phyloP scores from a whole-genome alignment of 2,888 invertebrate genomes.

The Metopia argyrocephala region DNA sequence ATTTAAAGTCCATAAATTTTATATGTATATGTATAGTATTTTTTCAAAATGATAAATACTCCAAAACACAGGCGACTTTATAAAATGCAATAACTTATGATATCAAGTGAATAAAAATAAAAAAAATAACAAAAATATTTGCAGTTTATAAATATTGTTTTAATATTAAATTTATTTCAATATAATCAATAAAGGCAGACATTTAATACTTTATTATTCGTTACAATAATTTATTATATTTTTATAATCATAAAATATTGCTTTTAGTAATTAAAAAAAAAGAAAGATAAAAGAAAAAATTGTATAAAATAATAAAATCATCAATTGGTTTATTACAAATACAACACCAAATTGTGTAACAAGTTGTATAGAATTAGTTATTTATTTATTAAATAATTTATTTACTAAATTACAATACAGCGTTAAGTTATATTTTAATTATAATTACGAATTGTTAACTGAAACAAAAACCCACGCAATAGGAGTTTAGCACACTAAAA shows the following conservation, averaged over 20 bases:
- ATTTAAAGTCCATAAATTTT: conserved; percentile 14
- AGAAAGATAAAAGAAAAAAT: background rate
- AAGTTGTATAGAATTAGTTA: conserved; percentile 25
- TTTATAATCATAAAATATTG: conserved; percentile 46
- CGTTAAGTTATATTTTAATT: no score
- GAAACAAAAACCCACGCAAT: no score
- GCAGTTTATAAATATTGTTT: background rate
- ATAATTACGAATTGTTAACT: no score
- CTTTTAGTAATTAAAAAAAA: conserved; percentile 14
- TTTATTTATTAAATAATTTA: conserved; percentile 11
- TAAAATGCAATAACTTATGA: background rate
- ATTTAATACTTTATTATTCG: no score
- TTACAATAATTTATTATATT: conserved; percentile 43
- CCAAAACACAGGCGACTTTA: background rate
- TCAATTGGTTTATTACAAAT: conserved; percentile 48
- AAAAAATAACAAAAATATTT: background rate
- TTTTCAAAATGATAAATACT: conserved; percentile 18
- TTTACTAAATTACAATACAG: no score
- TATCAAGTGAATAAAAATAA: background rate
- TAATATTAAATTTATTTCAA: no score
- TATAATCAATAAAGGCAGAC: background rate
- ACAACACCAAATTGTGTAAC: background rate
- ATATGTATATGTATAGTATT: conserved; percentile 29
- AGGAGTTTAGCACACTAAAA: no score
- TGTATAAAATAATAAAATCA: conserved; percentile 62